phyloP scores from a whole-genome alignment of 1,140 invertebrate genomes.

The Papilio aristodemus region DNA sequence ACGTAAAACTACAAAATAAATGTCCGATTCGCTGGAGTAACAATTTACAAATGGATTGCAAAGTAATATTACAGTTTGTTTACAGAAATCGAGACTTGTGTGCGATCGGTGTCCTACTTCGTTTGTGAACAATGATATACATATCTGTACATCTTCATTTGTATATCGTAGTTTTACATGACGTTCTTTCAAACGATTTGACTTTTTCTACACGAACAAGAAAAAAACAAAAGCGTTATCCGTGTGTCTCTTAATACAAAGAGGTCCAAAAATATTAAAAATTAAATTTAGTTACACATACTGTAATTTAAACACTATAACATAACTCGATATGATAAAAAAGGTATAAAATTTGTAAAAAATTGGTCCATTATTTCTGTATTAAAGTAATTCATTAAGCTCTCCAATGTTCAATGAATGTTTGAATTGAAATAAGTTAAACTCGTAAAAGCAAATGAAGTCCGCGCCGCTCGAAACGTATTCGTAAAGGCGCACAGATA shows the following conservation, averaged over 20 bases:
- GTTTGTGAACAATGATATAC: neutral
- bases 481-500: conserved; percentile 15
- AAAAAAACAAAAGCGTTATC: too few relatives aligned
- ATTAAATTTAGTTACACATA: too few relatives aligned
- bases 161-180: neutral
- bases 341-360: too few relatives aligned
- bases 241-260: too few relatives aligned
- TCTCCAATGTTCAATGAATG: conserved; percentile 20
- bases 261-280: too few relatives aligned
- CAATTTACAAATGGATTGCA: conserved; percentile 11
- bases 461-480: conserved; percentile 11
- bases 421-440: conserved; percentile 26
- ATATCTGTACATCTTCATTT: neutral
- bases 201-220: too few relatives aligned
- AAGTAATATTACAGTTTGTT: conserved; percentile 17
- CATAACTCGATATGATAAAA: too few relatives aligned
- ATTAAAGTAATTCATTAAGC: neutral
- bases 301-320: too few relatives aligned
- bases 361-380: neutral
- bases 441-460: conserved; percentile 28
- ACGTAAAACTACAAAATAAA: conserved; percentile 10
- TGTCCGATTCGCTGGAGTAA: neutral
- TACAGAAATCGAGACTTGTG: neutral
- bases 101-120: neutral
- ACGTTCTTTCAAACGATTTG: neutral